Evolutionary conservation across 2,888 invertebrate species (phyloP).

Genomic region (Noctua janthe): DNA sequence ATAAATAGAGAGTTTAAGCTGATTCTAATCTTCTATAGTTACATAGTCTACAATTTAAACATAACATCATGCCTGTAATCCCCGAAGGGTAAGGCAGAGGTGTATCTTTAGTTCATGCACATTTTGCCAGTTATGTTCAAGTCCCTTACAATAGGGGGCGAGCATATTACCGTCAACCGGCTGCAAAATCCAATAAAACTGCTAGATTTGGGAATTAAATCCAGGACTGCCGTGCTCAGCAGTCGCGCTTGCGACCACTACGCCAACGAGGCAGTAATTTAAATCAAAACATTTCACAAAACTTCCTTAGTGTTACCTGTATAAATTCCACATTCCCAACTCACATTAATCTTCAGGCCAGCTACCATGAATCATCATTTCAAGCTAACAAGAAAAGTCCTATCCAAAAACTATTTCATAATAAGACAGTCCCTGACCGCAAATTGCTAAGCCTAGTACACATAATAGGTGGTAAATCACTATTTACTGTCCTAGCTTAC

Average conservation of each 20-base stretch:
- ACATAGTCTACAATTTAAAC: neutral
- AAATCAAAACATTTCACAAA: neutral
- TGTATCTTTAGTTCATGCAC: too few relatives aligned
- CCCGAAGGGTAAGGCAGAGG: too few relatives aligned
- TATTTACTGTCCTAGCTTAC: slow-evolving; percentile 68
- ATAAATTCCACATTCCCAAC: slow-evolving; percentile 6
- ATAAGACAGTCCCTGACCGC: slow-evolving; percentile 60
- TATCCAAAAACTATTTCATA: slow-evolving; percentile 63
- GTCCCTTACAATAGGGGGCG: neutral
- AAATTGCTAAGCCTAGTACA: slow-evolving; percentile 62
- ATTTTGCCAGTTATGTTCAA: neutral
- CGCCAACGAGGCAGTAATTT: neutral
- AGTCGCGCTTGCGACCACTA: neutral
- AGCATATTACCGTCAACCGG: neutral
- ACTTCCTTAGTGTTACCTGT: neutral
- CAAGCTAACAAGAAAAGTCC: slow-evolving; percentile 49
- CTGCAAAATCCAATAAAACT: neutral
- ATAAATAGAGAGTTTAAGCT: too few relatives aligned
- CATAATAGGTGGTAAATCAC: slow-evolving; percentile 74
- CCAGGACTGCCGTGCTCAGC: neutral
- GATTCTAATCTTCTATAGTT: too few relatives aligned
- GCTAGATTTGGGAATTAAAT: neutral
- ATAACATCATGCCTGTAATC: too few relatives aligned
- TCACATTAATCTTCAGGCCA: slow-evolving; percentile 25
- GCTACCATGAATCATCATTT: slow-evolving; percentile 58